Base-by-base conservation (phyloP, 1,140 invertebrate genomes). In the Zaprionus davidi region DNA sequence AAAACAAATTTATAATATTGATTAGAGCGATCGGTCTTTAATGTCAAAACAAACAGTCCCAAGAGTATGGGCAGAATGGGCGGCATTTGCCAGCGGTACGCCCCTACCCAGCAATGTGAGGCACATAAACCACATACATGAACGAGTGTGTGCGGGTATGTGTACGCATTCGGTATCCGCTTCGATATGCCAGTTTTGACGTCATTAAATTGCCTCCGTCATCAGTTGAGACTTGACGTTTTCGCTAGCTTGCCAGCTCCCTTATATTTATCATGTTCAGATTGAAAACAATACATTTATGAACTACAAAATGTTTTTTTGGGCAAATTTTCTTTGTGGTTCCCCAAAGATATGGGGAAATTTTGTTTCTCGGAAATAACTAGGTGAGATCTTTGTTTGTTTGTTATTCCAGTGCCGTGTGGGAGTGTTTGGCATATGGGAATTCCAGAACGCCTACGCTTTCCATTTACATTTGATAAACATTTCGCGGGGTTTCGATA, bases 191-290 rank as follows among this genome's bases (percentile, higher is more conserved):
- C 28, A 1, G 1, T 20, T 46, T 76, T 60, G 58, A 73, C 64
- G 70, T 77, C 63, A 77, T 36, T 31, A 53, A 46, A 57, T 20
- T 58, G 38, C 41, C 28, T 63, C 51, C 75, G 70, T 77, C 71
- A 73, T 38, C 9, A 55, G 13, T 28, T 65, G 5, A n/a, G 26
- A 34, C 34, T 26, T 69, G 51, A 38, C 64, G 20, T 5, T 46
- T 17, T 11, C 31, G 2, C 9, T 26, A 22, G 17, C 12, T 44
- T 36, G 9, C 34, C 12, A 13, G 31, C 31, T 57, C 9, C 31
- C 31, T 17, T 20, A 6, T 36, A 15, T 24, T 28, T 7, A 57
- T 12, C 11, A 36, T 17, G n/a, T 1, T 57, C 28, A 7, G 9
- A 12, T 28, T n/a, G 20, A 24, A n/a, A 22, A 38, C 36, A 26